phyloP scores from a whole-genome alignment of 2,113 vertebrate genomes.

The Gobius niger region DNA sequence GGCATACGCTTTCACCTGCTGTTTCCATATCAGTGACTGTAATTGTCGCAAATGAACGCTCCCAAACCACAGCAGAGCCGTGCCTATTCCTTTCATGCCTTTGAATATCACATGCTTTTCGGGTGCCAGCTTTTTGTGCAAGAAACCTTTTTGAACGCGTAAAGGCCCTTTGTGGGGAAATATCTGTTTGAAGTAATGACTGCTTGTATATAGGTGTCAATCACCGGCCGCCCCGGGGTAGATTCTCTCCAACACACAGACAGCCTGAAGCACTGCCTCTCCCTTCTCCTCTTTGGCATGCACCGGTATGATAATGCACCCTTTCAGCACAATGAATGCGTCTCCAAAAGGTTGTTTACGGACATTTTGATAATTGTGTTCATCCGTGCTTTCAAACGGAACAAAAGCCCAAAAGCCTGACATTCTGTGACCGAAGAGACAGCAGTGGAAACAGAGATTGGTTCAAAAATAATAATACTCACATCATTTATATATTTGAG shows the following conservation, averaged over 20 bases:
- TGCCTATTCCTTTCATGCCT: background rate
- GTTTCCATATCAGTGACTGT: background rate
- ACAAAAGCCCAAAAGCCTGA: background rate
- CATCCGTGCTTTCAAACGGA: constrained; percentile 3
- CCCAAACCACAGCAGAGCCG: constrained; percentile 2
- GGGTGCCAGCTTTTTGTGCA: background rate
- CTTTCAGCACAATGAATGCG: constrained; percentile 27
- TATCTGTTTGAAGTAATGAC: constrained; percentile 31
- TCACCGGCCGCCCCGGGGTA: constrained; percentile 21
- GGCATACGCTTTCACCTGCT: background rate
- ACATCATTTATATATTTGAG: background rate
- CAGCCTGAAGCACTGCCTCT: constrained; percentile 7
- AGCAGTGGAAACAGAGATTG: background rate
- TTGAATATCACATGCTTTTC: constrained; percentile 8
- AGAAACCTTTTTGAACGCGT: constrained; percentile 20
- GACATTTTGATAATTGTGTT: constrained; percentile 20
- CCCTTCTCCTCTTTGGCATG: constrained; percentile 13
- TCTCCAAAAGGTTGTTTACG: constrained; percentile 32
- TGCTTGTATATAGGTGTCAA: constrained; percentile 30
- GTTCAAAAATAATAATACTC: background rate
- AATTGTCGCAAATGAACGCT: background rate
- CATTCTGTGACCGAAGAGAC: background rate
- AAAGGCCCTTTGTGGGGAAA: constrained; percentile 37
- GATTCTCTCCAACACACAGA: constrained; percentile 24
- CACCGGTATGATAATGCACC: constrained; percentile 51